Base-by-base conservation (phyloP, 2,888 invertebrate species). In the Agrenia bidenticulata region DNA sequence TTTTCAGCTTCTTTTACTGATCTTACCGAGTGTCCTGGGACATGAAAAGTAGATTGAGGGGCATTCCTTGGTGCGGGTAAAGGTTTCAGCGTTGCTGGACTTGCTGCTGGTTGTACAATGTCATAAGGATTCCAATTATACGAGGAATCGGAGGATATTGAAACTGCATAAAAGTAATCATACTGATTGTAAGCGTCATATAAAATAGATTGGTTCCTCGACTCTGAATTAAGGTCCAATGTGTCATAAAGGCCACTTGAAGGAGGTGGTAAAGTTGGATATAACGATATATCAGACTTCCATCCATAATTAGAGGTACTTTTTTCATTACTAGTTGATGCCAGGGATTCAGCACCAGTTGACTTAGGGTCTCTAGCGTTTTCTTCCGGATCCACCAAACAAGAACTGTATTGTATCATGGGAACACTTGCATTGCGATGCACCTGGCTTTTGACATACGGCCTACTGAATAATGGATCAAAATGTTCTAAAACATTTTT, bases 401-500 rank as follows among this genome's bases (percentile, higher is more conserved):
- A 2, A 27, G 26, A 7, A 27, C 5, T 13, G 7, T n/a, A 13
- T 23, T 1, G 21, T 21, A 27, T 5, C 9, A 5, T n/a, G 45
- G 19, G 39, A 2, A 58, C 39, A 27, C 1, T 23, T 54, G 15
- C 27, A 26, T 1, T 26, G 37, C 9, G 19, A 27, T 39, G 11
- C 26, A 42, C 39, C 2, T 24, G 23, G 19, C 42, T 62, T 27
- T 67, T 82, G 54, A 82, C 84, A 77, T 90, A 83, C 79, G 49
- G n/a, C 32, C 49, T 51, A 5, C 51, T 61, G 17, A 58, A 58
- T 1, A 93, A 83, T 55, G 93, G 93, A 85, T 93, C 93, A 80
- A 93, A 93, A 69, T 90, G 90, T 80, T 92, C 91, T 77, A 93
- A 81, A 77, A 93, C 88, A 82, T 89, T 89, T 60, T 84, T 50